Conservation (phyloP, 2,797 vertebrate genomes). For the Coreius guichenoti region DNA sequence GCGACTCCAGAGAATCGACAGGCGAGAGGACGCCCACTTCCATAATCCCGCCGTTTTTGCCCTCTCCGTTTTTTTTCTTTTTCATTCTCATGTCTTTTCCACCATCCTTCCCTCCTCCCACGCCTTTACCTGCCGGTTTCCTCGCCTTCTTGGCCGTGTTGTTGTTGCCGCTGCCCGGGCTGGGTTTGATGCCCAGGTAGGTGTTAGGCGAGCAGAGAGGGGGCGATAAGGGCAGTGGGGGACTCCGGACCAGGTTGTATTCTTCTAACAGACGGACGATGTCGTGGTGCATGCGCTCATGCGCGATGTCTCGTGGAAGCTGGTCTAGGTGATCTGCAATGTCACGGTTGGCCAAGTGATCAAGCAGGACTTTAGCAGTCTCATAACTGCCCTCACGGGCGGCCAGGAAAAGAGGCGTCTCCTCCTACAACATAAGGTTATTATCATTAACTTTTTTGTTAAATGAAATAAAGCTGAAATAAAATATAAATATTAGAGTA, state of each 20-base stretch:
- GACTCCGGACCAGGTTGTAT: constrained; percentile 93
- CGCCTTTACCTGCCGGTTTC: constrained; percentile 88
- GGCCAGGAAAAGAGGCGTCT: constrained; percentile 94
- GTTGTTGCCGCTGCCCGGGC: constrained; percentile 74
- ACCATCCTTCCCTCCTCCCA: constrained; percentile 85
- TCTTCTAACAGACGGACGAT: constrained; percentile 95
- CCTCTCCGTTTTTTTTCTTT: constrained; percentile 89
- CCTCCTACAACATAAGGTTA: constrained; percentile 83
- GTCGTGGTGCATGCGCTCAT: constrained; percentile 97
- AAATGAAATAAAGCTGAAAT: background rate
- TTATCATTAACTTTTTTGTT: background rate
- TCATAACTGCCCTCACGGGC: constrained; percentile 97
- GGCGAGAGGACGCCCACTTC: constrained; percentile 90
- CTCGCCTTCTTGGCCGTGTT: constrained; percentile 89
- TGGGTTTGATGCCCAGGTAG: constrained; percentile 88
- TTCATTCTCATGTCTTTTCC: constrained; percentile 90
- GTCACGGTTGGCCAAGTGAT: constrained; percentile 95
- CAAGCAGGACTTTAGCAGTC: constrained; percentile 93
- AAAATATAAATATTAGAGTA: background rate
- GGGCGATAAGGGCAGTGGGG: constrained; percentile 88
- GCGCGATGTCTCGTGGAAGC: constrained; percentile 93
- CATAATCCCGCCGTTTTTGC: constrained; percentile 85
- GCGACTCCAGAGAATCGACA: constrained; percentile 92
- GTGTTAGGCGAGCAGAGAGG: constrained; percentile 91
- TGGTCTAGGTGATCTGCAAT: constrained; percentile 99